These are phyloP conservation scores for Hydropsyche tenuis DNA, from an alignment of 1,140 invertebrate genomes.

Conservation along the genomic window DNA sequence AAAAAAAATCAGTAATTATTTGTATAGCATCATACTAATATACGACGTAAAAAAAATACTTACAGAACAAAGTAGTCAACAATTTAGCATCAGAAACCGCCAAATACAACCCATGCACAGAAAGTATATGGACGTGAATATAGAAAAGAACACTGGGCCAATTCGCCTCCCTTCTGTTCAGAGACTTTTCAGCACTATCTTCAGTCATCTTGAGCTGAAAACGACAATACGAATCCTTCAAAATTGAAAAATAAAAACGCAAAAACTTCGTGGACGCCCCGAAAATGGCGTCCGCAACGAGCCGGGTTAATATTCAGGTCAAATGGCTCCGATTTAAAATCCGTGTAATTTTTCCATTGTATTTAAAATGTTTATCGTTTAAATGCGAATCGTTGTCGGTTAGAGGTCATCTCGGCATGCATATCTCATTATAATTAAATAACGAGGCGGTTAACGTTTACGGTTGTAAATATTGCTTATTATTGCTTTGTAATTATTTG, in stretches of 20 bases:
- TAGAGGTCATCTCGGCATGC: conserved; percentile 9
- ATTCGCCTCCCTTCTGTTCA: conserved; percentile 63
- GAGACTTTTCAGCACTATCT: conserved; percentile 45
- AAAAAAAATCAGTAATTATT: not conserved
- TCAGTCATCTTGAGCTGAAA: conserved; percentile 38
- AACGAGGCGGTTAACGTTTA: too few species aligned
- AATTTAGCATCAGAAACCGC: conserved; percentile 67
- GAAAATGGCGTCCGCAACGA: not conserved
- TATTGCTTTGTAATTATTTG: too few species aligned
- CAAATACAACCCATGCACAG: conserved; percentile 67
- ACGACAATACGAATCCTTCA: too few species aligned
- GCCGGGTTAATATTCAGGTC: not conserved
- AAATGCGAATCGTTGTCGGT: conserved; percentile 7
- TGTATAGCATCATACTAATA: not conserved
- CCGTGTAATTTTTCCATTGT: not conserved
- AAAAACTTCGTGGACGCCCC: too few species aligned
- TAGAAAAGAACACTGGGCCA: conserved; percentile 73
- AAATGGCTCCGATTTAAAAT: conserved; percentile 1
- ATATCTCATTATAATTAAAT: not conserved
- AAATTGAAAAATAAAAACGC: too few species aligned
- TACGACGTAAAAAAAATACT: conserved; percentile 54
- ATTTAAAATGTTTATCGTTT: conserved; percentile 14
- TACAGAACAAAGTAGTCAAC: conserved; percentile 69
- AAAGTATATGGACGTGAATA: conserved; percentile 71
- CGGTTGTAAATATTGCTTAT: too few species aligned